Base-by-base conservation (phyloP, 2,113 vertebrate genomes). In the Pungitius pungitius region DNA sequence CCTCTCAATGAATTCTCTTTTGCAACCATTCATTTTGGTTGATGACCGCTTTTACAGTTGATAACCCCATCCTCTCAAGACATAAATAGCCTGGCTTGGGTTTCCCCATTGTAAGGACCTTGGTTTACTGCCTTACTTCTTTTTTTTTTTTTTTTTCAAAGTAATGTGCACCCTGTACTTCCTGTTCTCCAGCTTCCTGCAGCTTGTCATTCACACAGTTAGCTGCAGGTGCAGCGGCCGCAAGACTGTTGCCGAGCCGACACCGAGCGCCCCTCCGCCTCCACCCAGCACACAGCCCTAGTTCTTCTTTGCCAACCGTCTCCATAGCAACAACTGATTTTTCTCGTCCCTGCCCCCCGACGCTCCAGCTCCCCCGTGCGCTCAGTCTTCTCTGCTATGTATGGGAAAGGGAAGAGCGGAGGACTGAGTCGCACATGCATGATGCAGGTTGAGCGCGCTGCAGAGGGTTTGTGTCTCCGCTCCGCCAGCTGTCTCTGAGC, bases 401-500 rank as follows among this genome's bases (percentile, higher is more conserved):
- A 85, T 80, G 78, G 83, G 83, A 89, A 72, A 77, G 62, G 17
- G 52, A 26, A 15, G 4, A 24, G 47, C 3, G 69, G 37, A 49
- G 69, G 2, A 14, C 24, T 20, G n/a, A 8, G 17, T 8, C 59
- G 49, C 63, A 43, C 73, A 71, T 64, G 75, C 71, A 71, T 69
- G 81, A 76, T 87, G 62, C 82, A 81, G 87, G 80, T 91, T 88
- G 83, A 75, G 81, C n/a, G n/a, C n/a, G 83, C 85, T 71, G 87
- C 73, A 18, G 85, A 78, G 79, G 68, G 79, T 85, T 89, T 87
- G 84, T 80, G 77, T 89, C 85, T 85, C 62, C 24, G 59, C 82
- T 87, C 85, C 89, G 91, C 92, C 93, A 94, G 93, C 93, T 94
- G 93, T 94, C 92, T 93, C 91, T 87, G 89, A 82, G 90, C 85